phyloP scores from a whole-genome alignment of 2,888 invertebrate genomes.

The Nemotelus pantherinus region DNA sequence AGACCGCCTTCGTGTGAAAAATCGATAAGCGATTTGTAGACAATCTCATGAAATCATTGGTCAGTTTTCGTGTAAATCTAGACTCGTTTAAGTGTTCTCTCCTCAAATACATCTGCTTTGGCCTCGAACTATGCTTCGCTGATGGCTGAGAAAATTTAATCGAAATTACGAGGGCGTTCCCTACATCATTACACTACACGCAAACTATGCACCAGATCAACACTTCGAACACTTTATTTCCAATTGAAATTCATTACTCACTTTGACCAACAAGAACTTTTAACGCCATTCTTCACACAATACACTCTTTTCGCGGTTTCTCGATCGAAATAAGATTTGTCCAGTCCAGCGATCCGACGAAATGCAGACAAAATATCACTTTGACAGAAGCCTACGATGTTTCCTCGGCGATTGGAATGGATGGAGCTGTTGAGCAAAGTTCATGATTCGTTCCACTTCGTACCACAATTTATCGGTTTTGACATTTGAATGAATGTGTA shows the following conservation, averaged over 20 bases:
- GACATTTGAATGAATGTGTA: background rate
- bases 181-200: background rate
- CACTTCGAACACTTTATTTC: background rate
- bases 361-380: slow-evolving; percentile 27
- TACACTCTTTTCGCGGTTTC: background rate
- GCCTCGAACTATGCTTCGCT: too few species aligned
- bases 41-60: too few species aligned
- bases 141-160: too few species aligned
- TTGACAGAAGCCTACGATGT: slow-evolving; percentile 7
- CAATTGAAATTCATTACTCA: slow-evolving; percentile 67
- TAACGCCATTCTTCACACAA: slow-evolving; percentile 74
- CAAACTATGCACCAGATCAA: background rate
- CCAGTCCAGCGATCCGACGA: slow-evolving; percentile 5
- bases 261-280: slow-evolving; percentile 88
- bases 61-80: too few species aligned
- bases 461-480: slow-evolving; percentile 10
- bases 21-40: slow-evolving; percentile 14
- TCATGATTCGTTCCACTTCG: background rate
- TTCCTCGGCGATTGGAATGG: slow-evolving; percentile 4
- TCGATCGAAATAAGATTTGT: too few species aligned
- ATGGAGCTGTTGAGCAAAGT: background rate
- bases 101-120: too few species aligned
- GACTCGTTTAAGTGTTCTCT: too few species aligned
- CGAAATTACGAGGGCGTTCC: slow-evolving; percentile 35
- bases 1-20: slow-evolving; percentile 15